Evolutionary conservation across 2,888 invertebrate species (phyloP).

Genomic region (Ellobium chinense): DNA sequence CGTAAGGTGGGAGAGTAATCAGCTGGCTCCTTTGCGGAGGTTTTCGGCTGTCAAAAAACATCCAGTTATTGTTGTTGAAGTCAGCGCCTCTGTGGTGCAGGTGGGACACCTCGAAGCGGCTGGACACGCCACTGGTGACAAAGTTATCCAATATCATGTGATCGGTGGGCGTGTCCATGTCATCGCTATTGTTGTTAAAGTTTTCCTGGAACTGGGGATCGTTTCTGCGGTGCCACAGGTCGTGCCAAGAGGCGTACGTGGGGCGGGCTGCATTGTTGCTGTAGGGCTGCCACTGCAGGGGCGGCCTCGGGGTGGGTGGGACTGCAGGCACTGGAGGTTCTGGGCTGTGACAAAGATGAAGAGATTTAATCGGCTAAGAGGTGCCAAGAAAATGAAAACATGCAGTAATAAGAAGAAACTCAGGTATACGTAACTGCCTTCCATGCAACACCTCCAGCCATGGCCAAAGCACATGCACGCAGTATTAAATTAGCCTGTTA

Average conservation of each 20-base stretch:
- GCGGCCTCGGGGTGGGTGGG: conserved; percentile 37
- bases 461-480: too few relatives aligned
- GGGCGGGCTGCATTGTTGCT: conserved; percentile 25
- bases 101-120: not conserved
- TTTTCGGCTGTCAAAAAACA: not conserved
- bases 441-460: too few relatives aligned
- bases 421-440: too few relatives aligned
- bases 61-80: conserved; percentile 20
- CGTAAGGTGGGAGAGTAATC: conserved; percentile 18
- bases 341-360: conserved; percentile 10
- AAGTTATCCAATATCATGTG: not conserved
- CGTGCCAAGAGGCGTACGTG: conserved; percentile 32
- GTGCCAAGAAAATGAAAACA: too few relatives aligned
- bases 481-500: too few relatives aligned
- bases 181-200: too few relatives aligned
- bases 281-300: conserved; percentile 31
- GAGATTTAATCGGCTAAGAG: too few relatives aligned
- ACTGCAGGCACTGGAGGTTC: not conserved
- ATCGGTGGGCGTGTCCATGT: not conserved
- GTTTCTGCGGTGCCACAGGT: conserved; percentile 6
- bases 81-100: too few relatives aligned
- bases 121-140: not conserved
- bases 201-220: not conserved
- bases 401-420: too few relatives aligned
- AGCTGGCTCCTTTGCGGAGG: not conserved